Base-by-base conservation (phyloP, 2,888 invertebrate genomes). In the Mythimna vitellina region DNA sequence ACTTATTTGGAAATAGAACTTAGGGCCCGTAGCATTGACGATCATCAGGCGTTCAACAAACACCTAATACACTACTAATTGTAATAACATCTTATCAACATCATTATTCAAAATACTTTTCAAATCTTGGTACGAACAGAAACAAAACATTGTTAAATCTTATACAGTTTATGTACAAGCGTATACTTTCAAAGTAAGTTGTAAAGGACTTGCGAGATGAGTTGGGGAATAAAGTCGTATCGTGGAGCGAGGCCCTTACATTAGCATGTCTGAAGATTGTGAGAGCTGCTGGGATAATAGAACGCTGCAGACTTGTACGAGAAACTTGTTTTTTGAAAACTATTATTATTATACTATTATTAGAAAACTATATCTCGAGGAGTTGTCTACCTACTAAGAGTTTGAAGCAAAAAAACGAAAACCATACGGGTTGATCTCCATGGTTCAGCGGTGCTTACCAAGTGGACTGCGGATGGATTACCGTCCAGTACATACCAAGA, bases 251-350 rank as follows among this genome's bases (percentile, higher is more conserved):
- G 25, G 35, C 57, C 57, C 42, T 75, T 51, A 71, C 64, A 76
- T 64, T 71, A 73, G 49, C 76, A 71, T 72, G 72, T 64, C 49
- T 61, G 25, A 61, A 56, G n/a, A 60, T 25, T 38, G 53, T 17
- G 29, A 22, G 46, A n/a, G 61, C 38, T 72, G 29, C 22, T 51
- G 6, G 20, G 25, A 20, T 53, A 62, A 62, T 46, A 54, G n/a
- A 17, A 51, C 5, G 53, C 17, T 32, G 53, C 12, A 12, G 25
- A 54, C 71, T 46, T 65, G 32, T 46, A 32, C n/a, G 0, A 32
- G 29, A 20, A 25, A 64, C 51, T 20, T 22, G 10, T 20, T n/a
- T n/a, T n/a, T n/a, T n/a, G n/a, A n/a, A n/a, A n/a, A n/a, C n/a
- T n/a, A n/a, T n/a, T n/a, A n/a, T n/a, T n/a, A n/a, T n/a, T n/a